Percentiles rank a stretch among this genome's conserved stretches.
phyloP scores from a whole-genome alignment of 1,140 invertebrate species.

The Physella acuta region DNA sequence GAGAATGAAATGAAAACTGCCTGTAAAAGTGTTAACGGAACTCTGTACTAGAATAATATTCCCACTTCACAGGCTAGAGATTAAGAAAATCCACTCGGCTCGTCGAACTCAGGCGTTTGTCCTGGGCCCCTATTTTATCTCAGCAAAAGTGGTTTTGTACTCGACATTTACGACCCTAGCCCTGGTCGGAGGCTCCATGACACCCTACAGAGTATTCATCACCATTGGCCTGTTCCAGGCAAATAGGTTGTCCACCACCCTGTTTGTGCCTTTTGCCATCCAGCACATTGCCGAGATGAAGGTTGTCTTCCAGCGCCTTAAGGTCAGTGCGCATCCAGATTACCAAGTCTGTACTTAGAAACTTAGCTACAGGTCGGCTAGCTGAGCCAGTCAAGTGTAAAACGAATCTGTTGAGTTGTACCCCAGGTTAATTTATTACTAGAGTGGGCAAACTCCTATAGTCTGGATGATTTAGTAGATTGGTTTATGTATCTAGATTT shows the following conservation, averaged over 20 bases:
- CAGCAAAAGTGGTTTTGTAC: slow-evolving; percentile 50
- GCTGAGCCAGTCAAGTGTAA: too few relatives aligned
- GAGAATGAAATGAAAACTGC: too few relatives aligned
- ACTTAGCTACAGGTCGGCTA: too few relatives aligned
- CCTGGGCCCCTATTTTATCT: slow-evolving; percentile 47
- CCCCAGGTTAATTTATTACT: too few relatives aligned
- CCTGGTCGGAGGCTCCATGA: slow-evolving; percentile 36
- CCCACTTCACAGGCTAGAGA: slow-evolving; percentile 49
- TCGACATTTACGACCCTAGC: slow-evolving; percentile 48
- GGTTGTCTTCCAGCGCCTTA: slow-evolving; percentile 54
- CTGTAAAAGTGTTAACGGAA: too few relatives aligned
- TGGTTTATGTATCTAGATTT: too few relatives aligned
- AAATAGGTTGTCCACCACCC: slow-evolving; percentile 40
- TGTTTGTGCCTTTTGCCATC: slow-evolving; percentile 47
- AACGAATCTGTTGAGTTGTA: too few relatives aligned
- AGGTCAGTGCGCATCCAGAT: slow-evolving; percentile 47
- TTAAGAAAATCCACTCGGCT: slow-evolving; percentile 33
- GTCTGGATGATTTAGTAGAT: too few relatives aligned
- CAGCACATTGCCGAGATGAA: slow-evolving; percentile 52
- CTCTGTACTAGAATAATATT: too few relatives aligned
- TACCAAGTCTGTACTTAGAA: too few relatives aligned
- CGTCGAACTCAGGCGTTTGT: slow-evolving; percentile 42
- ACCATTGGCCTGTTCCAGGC: slow-evolving; percentile 43
- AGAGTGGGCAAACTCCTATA: too few relatives aligned
- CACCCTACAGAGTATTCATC: slow-evolving; percentile 44